Evolutionary conservation across 2,113 vertebrate genomes (phyloP), one percentile per base, ranked within the genome.

Genomic region (Gobius niger): DNA sequence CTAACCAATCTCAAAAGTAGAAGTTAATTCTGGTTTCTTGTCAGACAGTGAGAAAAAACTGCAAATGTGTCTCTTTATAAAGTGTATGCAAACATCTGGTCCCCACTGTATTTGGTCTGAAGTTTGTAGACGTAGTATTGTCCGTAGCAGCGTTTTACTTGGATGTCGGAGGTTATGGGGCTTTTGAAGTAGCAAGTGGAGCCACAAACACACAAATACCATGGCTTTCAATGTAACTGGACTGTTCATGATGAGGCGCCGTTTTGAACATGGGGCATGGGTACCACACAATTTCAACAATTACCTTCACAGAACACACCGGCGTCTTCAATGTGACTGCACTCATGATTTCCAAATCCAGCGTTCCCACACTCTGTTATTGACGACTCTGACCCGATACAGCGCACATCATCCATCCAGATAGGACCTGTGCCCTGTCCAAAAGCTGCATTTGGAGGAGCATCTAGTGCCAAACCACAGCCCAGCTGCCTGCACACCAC

Each of bases 251-350:
- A 56, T 89, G 71, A 60, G 82, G 49, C 10, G 49, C 1, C 7
- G 10, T 68, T 12, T 88, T 47, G 63, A 70, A 85, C 61, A 89
- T 1, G 79, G 40, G n/a, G 47, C 67, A 24, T 68, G 7, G 0
- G 87, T 86, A 18, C 83, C 88, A 77, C 89, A 91, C 41, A 16
- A n/a, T n/a, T n/a, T n/a, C n/a, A n/a, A n/a, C n/a, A n/a, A n/a
- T n/a, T n/a, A n/a, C n/a, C n/a, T n/a, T n/a, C n/a, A n/a, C 91
- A 92, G 19, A 87, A 42, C 16, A 92, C 90, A 9, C 87, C 81
- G 4, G 89, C 90, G 67, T 90, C 89, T 80, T 91, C 81, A 2
- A 0, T 5, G 11, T 90, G 86, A 24, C 51, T 44, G 9, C 90
- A 92, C 59, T 86, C 71, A 11, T 61, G 68, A n/a, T n/a, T n/a